A percentile compares a stretch with the other conserved stretches of the same genome.
phyloP scores from a whole-genome alignment of 2,797 vertebrate genomes.

The Thripadectes ignobilis region DNA sequence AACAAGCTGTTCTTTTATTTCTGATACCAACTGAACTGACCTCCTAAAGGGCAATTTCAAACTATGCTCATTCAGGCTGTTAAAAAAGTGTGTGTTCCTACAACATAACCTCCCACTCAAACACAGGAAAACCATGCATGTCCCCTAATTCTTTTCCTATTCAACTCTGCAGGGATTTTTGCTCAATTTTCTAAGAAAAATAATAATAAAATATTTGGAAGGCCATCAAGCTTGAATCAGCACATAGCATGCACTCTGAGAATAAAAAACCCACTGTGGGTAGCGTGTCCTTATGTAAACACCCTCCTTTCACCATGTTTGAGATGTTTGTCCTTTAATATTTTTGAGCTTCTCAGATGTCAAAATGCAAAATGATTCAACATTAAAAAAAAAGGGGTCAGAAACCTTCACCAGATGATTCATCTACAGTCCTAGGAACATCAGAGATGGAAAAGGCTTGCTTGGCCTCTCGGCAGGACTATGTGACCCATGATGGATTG shows the following conservation, averaged over 20 bases:
- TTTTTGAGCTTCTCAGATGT: conserved; percentile 25
- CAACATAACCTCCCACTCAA: neutral
- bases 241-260: neutral
- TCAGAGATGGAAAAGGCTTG: neutral
- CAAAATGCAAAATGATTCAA: conserved; percentile 18
- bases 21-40: neutral
- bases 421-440: neutral
- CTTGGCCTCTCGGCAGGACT: conserved; percentile 14
- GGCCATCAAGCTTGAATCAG: conserved; percentile 11
- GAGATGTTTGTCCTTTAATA: neutral
- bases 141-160: neutral
- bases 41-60: neutral
- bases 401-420: conserved; percentile 2
- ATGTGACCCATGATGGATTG: neutral
- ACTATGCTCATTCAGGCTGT: neutral
- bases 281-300: neutral
- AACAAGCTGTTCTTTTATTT: neutral
- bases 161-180: neutral
- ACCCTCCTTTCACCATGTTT: neutral
- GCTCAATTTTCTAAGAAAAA: neutral
- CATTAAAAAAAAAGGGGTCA: neutral
- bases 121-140: neutral
- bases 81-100: neutral
- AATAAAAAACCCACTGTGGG: neutral
- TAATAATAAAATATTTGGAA: conserved; percentile 25